Base-by-base conservation (phyloP, 2,888 invertebrate genomes). In the Tethea ocularis region DNA sequence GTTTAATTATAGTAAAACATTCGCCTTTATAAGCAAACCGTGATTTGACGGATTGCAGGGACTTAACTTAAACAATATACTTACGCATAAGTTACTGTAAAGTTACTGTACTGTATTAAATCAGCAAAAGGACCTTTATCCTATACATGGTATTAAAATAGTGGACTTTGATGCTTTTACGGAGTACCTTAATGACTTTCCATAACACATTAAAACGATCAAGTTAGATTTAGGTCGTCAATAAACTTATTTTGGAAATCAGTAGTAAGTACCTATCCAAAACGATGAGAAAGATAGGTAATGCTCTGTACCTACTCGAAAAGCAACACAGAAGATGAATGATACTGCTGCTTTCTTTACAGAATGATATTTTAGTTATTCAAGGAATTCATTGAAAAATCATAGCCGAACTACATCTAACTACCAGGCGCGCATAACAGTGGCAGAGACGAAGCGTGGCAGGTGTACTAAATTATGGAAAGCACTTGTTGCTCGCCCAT, bases 391-490 rank as follows among this genome's bases (percentile, higher is more conserved):
- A 58, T 69, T 58, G 62, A 69, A 76, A 74, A 72, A 68, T 71
- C 61, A 72, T 64, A 53, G 66, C 57, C 59, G 60, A 62, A 63
- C 60, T 62, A 65, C 56, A 53, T 26, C 55, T 55, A 64, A 65
- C 59, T 71, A 81, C 77, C 63, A 79, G 75, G 70, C 63, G 57
- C 61, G 59, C 76, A 83, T 78, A 77, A 71, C 64, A 72, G 71
- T 70, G 61, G 63, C 64, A 66, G 67, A 64, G 68, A 62, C 57
- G 59, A 69, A 69, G 69, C 67, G 72, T 67, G 71, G 76, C 80
- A 79, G 78, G 78, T 80, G 78, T 75, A 77, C 77, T 86, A 82
- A 85, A 85, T 86, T 84, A 84, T 84, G 80, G 78, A 86, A 76
- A 77, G 77, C 83, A 86, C 86, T 86, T 86, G 86, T 86, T 86